Base-by-base conservation (phyloP, 23 tunicate species). In the Phallusia fumigata region DNA sequence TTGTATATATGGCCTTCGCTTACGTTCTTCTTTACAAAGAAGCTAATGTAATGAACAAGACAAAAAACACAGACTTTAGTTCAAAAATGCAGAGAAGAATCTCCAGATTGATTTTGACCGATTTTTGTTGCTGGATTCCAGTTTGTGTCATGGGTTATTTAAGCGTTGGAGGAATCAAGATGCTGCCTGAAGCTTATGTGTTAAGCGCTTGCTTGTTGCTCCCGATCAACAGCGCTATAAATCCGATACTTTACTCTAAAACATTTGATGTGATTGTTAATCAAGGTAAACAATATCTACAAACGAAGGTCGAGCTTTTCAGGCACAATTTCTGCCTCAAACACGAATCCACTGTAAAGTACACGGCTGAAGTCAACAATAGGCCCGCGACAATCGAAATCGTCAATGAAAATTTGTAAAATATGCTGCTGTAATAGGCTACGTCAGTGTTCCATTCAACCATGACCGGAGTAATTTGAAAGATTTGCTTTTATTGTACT, bases 1-100 rank as follows among this genome's bases (percentile, higher is more conserved):
- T 80, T 80, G 40, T 80, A 32, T 80, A 35, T 79, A 80, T 80
- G 31, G 40, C 24, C 1, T 3, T 80, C 26, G 75, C 65, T 58
- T 80, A 80, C 30, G 52, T 80, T 52, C 24, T 80, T 30, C 52
- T 80, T 26, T 74, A 28, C 16, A 74, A 74, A 30, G 5, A 74
- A 74, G 35, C 22, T 19, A 28, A 33, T 10, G 0, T 2, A 30
- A 74, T 74, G 78, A 74, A 24, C 26, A 24, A 30, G 19, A 21
- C 78, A 30, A 30, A 31, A 15, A 31, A 30, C 45, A 74, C 33
- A 1, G 78, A 74, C 31, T 21, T 21, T 74, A 74, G 33, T 16
- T 33, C 45, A 5, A 74, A 74, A 13, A 74, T 74, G 78, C 78
- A 74, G 16, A 74, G 19, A 12, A 33, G 78, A 35, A 74, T 74